Percentiles rank a stretch among this genome's conserved stretches.
Conservation (phyloP, 2,888 invertebrate genomes). For the Rhingia rostrata region DNA sequence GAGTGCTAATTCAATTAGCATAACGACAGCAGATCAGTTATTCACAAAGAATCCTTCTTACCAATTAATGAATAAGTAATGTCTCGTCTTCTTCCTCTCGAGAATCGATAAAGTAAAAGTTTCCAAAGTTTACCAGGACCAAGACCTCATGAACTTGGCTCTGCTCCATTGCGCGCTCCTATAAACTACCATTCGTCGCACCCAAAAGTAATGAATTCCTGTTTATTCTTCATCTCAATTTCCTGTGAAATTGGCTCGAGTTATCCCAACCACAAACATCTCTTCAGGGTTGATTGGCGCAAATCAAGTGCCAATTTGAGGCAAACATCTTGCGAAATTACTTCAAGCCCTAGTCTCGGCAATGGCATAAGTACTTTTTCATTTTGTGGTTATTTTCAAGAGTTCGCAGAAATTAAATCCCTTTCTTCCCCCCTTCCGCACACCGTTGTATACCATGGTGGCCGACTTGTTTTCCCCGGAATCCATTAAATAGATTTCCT, state of each 20-base stretch:
- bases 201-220: conserved; percentile 60
- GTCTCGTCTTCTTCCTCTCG: too few relatives aligned
- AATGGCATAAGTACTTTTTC: conserved; percentile 4
- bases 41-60: conserved; percentile 31
- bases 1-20: conserved; percentile 54
- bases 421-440: background rate
- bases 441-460: background rate
- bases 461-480: background rate
- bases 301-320: conserved; percentile 68
- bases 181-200: background rate
- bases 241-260: conserved; percentile 45
- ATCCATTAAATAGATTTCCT: conserved; percentile 30
- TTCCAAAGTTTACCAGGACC: conserved; percentile 28
- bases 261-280: conserved; percentile 5
- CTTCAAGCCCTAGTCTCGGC: background rate
- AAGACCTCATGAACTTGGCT: conserved; percentile 15
- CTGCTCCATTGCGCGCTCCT: background rate
- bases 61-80: conserved; percentile 41
- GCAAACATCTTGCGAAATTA: conserved; percentile 35
- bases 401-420: conserved; percentile 40
- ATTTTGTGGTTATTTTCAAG: conserved; percentile 25
- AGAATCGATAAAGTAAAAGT: background rate
- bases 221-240: conserved; percentile 59
- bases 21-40: conserved; percentile 58
- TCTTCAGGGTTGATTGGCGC: conserved; percentile 38